These are phyloP conservation scores for Blastobasis lacticolella DNA, from an alignment of 2,888 invertebrate species.

Conservation along the genomic window DNA sequence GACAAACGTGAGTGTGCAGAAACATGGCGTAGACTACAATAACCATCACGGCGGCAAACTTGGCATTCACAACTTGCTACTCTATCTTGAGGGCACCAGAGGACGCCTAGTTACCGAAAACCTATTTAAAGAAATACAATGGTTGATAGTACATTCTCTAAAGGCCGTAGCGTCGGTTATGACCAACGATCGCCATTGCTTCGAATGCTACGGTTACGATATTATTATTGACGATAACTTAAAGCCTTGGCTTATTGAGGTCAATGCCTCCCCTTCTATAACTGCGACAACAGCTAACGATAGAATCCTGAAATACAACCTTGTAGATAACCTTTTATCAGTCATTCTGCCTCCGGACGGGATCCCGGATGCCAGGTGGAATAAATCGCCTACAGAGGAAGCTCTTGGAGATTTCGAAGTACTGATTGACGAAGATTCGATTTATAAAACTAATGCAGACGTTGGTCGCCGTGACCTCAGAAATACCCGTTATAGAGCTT, in stretches of 20 bases:
- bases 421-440: slow-evolving; percentile 88
- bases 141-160: slow-evolving; percentile 94
- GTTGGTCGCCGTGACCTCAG: neutral
- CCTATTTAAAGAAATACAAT: slow-evolving; percentile 91
- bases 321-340: slow-evolving; percentile 94
- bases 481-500: slow-evolving; percentile 4
- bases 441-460: slow-evolving; percentile 75
- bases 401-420: slow-evolving; percentile 88
- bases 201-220: slow-evolving; percentile 97
- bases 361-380: slow-evolving; percentile 91
- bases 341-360: slow-evolving; percentile 92
- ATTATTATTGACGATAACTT: slow-evolving; percentile 95
- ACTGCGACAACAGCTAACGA: slow-evolving; percentile 96
- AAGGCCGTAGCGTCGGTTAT: slow-evolving; percentile 96
- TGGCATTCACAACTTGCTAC: slow-evolving; percentile 91
- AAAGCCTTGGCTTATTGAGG: slow-evolving; percentile 96
- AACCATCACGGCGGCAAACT: slow-evolving; percentile 96
- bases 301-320: slow-evolving; percentile 93
- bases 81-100: slow-evolving; percentile 93
- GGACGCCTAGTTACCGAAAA: slow-evolving; percentile 92
- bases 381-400: slow-evolving; percentile 83
- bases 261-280: slow-evolving; percentile 95
- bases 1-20: slow-evolving; percentile 98
- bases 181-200: slow-evolving; percentile 94
- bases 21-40: slow-evolving; percentile 97